A percentile compares a stretch with the other conserved stretches of the same genome.
phyloP scores from a whole-genome alignment of 2,888 invertebrate genomes.

The Drosophila aldrichi region DNA sequence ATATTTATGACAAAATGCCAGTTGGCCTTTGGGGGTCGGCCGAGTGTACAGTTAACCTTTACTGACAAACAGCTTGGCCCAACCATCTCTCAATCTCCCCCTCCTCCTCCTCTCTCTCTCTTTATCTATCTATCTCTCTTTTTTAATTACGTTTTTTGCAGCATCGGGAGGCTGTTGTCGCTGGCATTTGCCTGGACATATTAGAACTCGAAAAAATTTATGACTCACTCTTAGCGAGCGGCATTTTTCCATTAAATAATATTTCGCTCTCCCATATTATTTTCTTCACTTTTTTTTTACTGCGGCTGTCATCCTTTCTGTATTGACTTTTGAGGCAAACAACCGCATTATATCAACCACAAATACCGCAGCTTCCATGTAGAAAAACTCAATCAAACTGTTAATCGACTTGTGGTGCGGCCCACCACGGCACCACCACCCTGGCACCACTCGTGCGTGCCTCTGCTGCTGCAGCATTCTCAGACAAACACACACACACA shows the following conservation, averaged over 20 bases:
- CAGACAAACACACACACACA: constrained; percentile 15
- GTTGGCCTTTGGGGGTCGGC: constrained; percentile 43
- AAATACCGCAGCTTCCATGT: constrained; percentile 65
- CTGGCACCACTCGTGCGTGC: constrained; percentile 27
- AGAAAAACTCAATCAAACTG: constrained; percentile 75
- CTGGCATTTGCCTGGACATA: constrained; percentile 26
- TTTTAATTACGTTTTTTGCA: constrained; percentile 48
- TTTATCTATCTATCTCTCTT: not conserved
- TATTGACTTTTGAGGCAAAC: constrained; percentile 69
- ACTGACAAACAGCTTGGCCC: constrained; percentile 19
- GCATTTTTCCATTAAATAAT: constrained; percentile 68
- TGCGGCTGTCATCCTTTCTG: constrained; percentile 40
- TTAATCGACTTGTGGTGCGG: constrained; percentile 67
- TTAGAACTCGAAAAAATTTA: constrained; percentile 51
- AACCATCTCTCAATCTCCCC: constrained; percentile 7
- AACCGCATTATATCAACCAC: constrained; percentile 63
- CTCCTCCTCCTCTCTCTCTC: not conserved
- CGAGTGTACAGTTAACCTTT: constrained; percentile 37
- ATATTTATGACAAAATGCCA: constrained; percentile 81
- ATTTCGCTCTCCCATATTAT: not conserved
- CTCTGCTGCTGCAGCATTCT: constrained; percentile 7
- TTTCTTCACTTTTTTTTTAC: constrained; percentile 1
- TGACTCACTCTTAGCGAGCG: constrained; percentile 47
- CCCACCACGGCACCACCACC: not conserved
- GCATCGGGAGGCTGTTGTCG: constrained; percentile 25